Evolutionary conservation across 2,113 vertebrate species (phyloP), one percentile per base, ranked within the genome.

Genomic region (Paramormyrops kingsleyae): DNA sequence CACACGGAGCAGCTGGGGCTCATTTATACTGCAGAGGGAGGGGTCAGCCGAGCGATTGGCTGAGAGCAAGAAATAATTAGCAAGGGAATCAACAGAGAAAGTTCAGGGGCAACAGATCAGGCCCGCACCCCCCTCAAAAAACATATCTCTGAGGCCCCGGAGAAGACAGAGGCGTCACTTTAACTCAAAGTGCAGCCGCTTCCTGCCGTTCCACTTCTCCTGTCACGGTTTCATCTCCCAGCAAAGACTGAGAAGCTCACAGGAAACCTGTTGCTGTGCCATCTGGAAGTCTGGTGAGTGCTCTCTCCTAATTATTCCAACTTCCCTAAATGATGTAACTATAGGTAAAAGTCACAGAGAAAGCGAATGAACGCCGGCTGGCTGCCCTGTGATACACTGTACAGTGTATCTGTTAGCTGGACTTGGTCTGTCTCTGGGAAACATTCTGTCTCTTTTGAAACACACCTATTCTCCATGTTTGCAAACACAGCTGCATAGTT

Each of bases 11-110:
- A 93, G 94, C 93, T 93, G 92, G 90, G 91, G 90, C 88, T 91
- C 91, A 91, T 94, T 94, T 91, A 88, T 88, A 90, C 87, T 44
- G 90, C 56, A 80, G 62, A 87, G 91, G 93, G 92, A 89, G 92
- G 91, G 89, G 88, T 83, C 59, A 87, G 77, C 3, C 10, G 13
- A 80, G 59, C 62, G 49, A 89, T 90, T 91, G 90, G 91, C 90
- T 27, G 56, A 84, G 88, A 62, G 47, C 66, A 80, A 70, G 90
- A 92, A 90, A 91, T 91, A 46, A 90, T 89, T 88, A 88, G 89
- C 89, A 89, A 62, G 88, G 90, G 83, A 91, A 90, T 87, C 90
- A 88, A 84, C 90, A 87, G 52, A 84, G 80, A 90, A 87, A 91
- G 89, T 89, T 91, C 89, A 91, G 89, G 66, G 66, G 83, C 53